These are phyloP conservation scores for Drosophila nr. fundita DNA, from an alignment of 2,888 invertebrate species.

Conservation along the genomic window DNA sequence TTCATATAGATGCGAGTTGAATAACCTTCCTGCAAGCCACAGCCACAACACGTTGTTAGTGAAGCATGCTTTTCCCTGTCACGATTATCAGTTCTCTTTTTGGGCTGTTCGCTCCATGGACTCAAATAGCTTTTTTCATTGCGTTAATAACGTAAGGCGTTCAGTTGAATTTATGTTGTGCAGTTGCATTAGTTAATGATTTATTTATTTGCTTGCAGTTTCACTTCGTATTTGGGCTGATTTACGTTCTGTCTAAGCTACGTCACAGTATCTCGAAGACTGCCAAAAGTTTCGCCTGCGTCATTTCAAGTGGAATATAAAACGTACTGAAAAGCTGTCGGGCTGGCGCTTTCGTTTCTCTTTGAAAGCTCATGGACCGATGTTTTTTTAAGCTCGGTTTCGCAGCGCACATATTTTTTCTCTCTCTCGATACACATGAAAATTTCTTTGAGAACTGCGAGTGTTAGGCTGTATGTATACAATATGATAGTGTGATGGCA, in stretches of 20 bases:
- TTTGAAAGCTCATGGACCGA: constrained; percentile 41
- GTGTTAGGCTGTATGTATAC: constrained; percentile 35
- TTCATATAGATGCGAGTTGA: constrained; percentile 42
- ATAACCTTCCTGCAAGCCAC: constrained; percentile 50
- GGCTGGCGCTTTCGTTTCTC: constrained; percentile 46
- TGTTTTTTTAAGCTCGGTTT: constrained; percentile 56
- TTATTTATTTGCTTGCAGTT: constrained; percentile 8
- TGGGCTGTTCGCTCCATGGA: constrained; percentile 33
- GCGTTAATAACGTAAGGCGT: constrained; percentile 17
- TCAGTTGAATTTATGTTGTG: constrained; percentile 11
- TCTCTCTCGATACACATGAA: background rate
- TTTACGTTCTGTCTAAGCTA: constrained; percentile 57
- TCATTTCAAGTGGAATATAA: constrained; percentile 48
- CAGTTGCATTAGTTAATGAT: constrained; percentile 3
- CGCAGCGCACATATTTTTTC: constrained; percentile 20
- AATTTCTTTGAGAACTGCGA: constrained; percentile 18
- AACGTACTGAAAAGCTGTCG: constrained; percentile 51
- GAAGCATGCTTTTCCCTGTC: constrained; percentile 45
- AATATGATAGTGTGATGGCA: constrained; percentile 4
- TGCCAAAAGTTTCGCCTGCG: constrained; percentile 63
- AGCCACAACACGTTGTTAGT: constrained; percentile 30
- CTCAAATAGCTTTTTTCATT: constrained; percentile 37
- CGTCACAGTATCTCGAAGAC: constrained; percentile 64
- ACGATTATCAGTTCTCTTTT: constrained; percentile 39
- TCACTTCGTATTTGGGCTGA: constrained; percentile 7